phyloP scores from a whole-genome alignment of 2,888 invertebrate genomes.

The Mythimna pallens region DNA sequence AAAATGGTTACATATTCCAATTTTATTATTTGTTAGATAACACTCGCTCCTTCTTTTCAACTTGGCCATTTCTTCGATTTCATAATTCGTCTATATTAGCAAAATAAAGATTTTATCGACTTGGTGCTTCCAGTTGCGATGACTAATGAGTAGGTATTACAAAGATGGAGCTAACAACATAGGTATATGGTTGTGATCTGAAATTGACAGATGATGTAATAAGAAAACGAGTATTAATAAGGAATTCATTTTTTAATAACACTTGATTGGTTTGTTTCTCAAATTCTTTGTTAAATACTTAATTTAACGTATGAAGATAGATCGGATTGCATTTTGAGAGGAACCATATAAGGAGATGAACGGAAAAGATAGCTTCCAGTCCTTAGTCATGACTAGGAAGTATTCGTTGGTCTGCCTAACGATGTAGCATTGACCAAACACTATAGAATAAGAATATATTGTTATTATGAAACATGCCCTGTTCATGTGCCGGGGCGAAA shows the following conservation, averaged over 20 bases:
- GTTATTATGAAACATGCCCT: too few relatives aligned
- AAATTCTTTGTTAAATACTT: conserved; percentile 41
- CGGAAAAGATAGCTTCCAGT: neutral
- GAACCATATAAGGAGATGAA: neutral
- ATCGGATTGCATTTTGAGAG: conserved; percentile 14
- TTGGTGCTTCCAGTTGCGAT: neutral
- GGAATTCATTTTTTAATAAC: conserved; percentile 46
- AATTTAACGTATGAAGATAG: conserved; percentile 8
- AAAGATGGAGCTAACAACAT: neutral
- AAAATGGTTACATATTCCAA: too few relatives aligned
- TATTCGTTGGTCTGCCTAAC: neutral
- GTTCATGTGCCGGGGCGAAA: too few relatives aligned
- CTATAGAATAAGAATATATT: too few relatives aligned
- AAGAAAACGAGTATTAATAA: conserved; percentile 58
- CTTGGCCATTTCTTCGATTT: too few relatives aligned
- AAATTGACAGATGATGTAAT: conserved; percentile 54
- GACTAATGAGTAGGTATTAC: neutral
- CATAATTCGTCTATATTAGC: too few relatives aligned
- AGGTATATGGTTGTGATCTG: conserved; percentile 22
- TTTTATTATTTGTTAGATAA: too few relatives aligned
- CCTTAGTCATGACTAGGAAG: too few relatives aligned
- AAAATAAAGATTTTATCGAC: neutral
- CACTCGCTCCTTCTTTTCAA: too few relatives aligned
- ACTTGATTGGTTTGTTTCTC: conserved; percentile 53
- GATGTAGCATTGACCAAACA: too few relatives aligned